phyloP scores from a whole-genome alignment of 2,888 invertebrate genomes.

The Zelleria hepariella region DNA sequence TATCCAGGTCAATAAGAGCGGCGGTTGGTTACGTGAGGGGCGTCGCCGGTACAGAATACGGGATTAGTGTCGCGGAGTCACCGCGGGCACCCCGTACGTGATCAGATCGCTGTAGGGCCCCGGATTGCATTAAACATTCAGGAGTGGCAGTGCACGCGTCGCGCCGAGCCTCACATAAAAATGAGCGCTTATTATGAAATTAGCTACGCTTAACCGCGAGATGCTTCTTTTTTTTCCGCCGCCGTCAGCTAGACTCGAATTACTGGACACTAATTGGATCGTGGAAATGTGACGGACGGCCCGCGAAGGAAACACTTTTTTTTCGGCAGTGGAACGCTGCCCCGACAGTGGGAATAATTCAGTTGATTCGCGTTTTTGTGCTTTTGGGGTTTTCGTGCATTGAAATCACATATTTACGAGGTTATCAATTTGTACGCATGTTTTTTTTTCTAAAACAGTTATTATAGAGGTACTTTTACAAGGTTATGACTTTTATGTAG shows the following conservation, averaged over 20 bases:
- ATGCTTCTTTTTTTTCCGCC: conserved; percentile 51
- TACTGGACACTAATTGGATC: conserved; percentile 69
- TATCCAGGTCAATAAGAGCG: conserved; percentile 36
- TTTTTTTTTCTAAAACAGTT: no score
- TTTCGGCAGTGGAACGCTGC: conserved; percentile 6
- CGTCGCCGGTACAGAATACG: conserved; percentile 53
- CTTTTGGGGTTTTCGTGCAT: background rate
- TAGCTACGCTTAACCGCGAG: conserved; percentile 52
- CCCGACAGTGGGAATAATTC: background rate
- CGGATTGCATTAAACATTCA: conserved; percentile 63
- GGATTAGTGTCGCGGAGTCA: conserved; percentile 45
- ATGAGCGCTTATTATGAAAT: conserved; percentile 70
- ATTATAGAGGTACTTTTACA: no score
- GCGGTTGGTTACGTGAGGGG: conserved; percentile 42
- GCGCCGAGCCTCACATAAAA: conserved; percentile 54
- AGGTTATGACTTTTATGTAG: background rate
- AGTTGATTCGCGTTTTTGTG: conserved; percentile 1
- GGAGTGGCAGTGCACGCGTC: conserved; percentile 31
- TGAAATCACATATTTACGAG: no score
- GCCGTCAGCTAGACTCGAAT: conserved; percentile 62
- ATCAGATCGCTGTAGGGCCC: conserved; percentile 34
- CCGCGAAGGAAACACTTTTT: conserved; percentile 30
- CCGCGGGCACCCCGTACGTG: conserved; percentile 32
- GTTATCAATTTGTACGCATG: no score
- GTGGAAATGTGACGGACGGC: conserved; percentile 65